A percentile compares a stretch with the other conserved stretches of the same genome.
Conservation (phyloP, 1,140 invertebrate species). For the Microplitis mediator region DNA sequence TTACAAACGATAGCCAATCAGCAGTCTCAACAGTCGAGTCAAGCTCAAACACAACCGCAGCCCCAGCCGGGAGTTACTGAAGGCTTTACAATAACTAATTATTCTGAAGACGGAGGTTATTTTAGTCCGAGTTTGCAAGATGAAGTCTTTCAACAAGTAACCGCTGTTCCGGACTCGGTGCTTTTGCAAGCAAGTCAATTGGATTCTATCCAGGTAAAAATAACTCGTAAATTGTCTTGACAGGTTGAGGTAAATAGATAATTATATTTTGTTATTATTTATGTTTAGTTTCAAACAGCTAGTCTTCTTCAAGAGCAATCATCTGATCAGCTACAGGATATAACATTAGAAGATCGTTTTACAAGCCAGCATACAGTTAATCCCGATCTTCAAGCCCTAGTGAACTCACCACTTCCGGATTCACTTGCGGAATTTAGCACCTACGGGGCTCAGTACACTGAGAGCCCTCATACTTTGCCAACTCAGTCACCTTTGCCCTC, state of each 20-base stretch:
- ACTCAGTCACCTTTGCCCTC: conserved; percentile 70
- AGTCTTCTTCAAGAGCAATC: conserved; percentile 67
- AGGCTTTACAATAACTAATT: conserved; percentile 67
- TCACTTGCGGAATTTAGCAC: conserved; percentile 82
- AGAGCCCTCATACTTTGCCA: conserved; percentile 62
- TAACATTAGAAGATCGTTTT: conserved; percentile 70
- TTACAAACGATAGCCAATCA: conserved; percentile 49
- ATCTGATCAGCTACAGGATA: conserved; percentile 71
- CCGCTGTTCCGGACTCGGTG: conserved; percentile 69
- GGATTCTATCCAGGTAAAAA: conserved; percentile 61
- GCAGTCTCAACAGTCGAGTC: conserved; percentile 51
- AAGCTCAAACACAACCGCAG: conserved; percentile 56
- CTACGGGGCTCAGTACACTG: conserved; percentile 65
- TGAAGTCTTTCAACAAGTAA: conserved; percentile 78
- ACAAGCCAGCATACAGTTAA: conserved; percentile 70
- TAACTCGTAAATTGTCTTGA: background rate
- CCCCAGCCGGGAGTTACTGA: conserved; percentile 66
- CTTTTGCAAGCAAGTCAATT: conserved; percentile 74
- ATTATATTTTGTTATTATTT: too few relatives aligned
- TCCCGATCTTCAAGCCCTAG: conserved; percentile 73
- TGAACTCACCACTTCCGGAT: conserved; percentile 78
- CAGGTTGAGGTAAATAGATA: too few relatives aligned
- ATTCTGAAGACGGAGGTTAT: conserved; percentile 72
- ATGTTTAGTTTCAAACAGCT: conserved; percentile 62
- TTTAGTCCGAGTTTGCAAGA: conserved; percentile 76